Percentiles rank a stretch among this genome's conserved stretches.
These are phyloP conservation scores for Merodon equestris DNA, from an alignment of 2,888 invertebrate species.

Conservation along the genomic window DNA sequence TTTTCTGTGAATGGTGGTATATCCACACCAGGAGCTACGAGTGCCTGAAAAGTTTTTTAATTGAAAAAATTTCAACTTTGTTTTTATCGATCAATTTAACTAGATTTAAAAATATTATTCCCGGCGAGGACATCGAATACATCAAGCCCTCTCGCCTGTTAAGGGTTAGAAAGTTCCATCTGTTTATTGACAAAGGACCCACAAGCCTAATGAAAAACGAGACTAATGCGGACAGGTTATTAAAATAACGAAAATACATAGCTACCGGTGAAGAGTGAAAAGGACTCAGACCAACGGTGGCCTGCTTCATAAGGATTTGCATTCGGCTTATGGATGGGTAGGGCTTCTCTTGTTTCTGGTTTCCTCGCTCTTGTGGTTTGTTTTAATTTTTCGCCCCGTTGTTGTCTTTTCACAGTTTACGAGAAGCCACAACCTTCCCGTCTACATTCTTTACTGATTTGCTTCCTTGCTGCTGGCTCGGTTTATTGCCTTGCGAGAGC, in stretches of 20 bases:
- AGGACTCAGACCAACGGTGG: slow-evolving; percentile 27
- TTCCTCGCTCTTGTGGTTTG: slow-evolving; percentile 11
- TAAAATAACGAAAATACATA: slow-evolving; percentile 60
- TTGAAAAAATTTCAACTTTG: slow-evolving; percentile 61
- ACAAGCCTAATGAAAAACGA: slow-evolving; percentile 15
- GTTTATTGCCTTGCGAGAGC: slow-evolving; percentile 61
- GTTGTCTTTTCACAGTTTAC: slow-evolving; percentile 21
- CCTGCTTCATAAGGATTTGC: too few species aligned
- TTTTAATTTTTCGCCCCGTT: slow-evolving; percentile 5
- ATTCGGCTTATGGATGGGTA: slow-evolving; percentile 44
- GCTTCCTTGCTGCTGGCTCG: slow-evolving; percentile 26
- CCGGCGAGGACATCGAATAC: slow-evolving; percentile 11
- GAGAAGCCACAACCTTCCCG: slow-evolving; percentile 46
- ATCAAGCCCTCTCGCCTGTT: neutral
- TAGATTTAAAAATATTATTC: slow-evolving; percentile 68
- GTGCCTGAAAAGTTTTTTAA: slow-evolving; percentile 57
- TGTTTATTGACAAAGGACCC: slow-evolving; percentile 45
- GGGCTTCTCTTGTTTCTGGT: slow-evolving; percentile 38
- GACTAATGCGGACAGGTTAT: slow-evolving; percentile 64
- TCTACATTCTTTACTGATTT: slow-evolving; percentile 26
- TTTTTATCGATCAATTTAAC: slow-evolving; percentile 69
- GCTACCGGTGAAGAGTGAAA: slow-evolving; percentile 19
- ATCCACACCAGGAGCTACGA: too few species aligned
- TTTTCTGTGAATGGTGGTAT: too few species aligned
- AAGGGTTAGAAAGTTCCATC: slow-evolving; percentile 36